A percentile compares a stretch with the other conserved stretches of the same genome.
These are phyloP conservation scores for Stenotaenia linearis DNA, from an alignment of 2,888 invertebrate species.

Conservation along the genomic window DNA sequence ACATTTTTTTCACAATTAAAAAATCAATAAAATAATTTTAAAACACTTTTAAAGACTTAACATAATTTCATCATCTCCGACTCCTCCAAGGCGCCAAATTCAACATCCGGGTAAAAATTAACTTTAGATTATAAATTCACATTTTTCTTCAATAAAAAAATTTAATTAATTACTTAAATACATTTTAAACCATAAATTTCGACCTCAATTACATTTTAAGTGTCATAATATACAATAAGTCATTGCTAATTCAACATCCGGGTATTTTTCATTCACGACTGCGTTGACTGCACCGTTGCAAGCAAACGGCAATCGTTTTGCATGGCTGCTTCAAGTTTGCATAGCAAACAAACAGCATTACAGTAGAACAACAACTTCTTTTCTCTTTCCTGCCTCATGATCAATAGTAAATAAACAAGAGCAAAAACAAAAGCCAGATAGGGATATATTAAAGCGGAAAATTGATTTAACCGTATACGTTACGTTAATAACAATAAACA, in stretches of 20 bases:
- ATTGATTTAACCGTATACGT: neutral
- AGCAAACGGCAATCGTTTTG: neutral
- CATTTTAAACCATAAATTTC: neutral
- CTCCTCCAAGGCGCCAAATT: no score
- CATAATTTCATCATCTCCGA: no score
- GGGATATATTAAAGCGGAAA: neutral
- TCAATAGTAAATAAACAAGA: conserved; percentile 20
- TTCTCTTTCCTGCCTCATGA: neutral
- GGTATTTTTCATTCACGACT: neutral
- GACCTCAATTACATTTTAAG: neutral
- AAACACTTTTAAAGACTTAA: no score
- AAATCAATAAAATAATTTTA: no score
- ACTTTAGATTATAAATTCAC: no score
- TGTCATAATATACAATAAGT: no score
- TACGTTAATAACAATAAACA: neutral
- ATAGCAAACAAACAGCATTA: conserved; percentile 5
- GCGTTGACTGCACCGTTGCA: neutral
- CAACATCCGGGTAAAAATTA: no score
- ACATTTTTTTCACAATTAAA: no score
- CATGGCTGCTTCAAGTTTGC: conserved; percentile 11
- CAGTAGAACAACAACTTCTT: neutral
- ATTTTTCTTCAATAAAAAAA: neutral
- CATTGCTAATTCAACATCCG: neutral
- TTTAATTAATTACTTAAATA: neutral
- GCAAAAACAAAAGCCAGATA: neutral